Percentiles rank a stretch among this genome's conserved stretches.
phyloP scores from a whole-genome alignment of 2,797 vertebrate genomes.

The Pempheris klunzingeri region DNA sequence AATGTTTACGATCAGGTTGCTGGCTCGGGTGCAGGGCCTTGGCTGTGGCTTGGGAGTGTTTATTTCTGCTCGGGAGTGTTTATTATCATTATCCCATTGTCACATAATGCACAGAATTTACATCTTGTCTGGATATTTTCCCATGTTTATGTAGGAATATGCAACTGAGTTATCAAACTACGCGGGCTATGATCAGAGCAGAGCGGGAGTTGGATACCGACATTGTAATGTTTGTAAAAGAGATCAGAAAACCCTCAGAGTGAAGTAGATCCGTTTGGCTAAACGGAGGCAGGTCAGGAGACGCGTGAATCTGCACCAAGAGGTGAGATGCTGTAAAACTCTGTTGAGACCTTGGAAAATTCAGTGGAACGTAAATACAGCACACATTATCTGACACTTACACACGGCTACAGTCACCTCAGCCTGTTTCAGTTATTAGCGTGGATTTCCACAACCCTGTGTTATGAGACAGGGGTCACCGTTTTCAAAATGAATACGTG shows the following conservation, averaged over 20 bases:
- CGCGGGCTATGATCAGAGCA: slow-evolving; percentile 27
- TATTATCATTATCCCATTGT: slow-evolving; percentile 22
- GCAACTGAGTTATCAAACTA: slow-evolving; percentile 21
- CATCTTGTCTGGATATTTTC: neutral
- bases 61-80: slow-evolving; percentile 38
- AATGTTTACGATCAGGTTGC: slow-evolving; percentile 31
- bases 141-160: slow-evolving; percentile 13
- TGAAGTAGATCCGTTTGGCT: slow-evolving; percentile 40
- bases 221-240: slow-evolving; percentile 17
- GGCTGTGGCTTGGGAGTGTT: slow-evolving; percentile 26
- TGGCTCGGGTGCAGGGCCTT: slow-evolving; percentile 27
- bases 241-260: slow-evolving; percentile 36
- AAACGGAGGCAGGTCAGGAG: slow-evolving; percentile 31
- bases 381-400: slow-evolving; percentile 43
- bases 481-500: slow-evolving; percentile 54
- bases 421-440: slow-evolving; percentile 45
- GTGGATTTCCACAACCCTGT: slow-evolving; percentile 44
- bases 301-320: slow-evolving; percentile 38
- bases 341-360: slow-evolving; percentile 45
- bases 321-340: slow-evolving; percentile 45
- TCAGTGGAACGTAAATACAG: slow-evolving; percentile 48
- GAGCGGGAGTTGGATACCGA: slow-evolving; percentile 29
- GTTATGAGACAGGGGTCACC: slow-evolving; percentile 34
- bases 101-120: slow-evolving; percentile 18
- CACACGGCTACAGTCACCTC: slow-evolving; percentile 17